Conservation (phyloP, 2,113 vertebrate genomes). For the Mugil cephalus region DNA sequence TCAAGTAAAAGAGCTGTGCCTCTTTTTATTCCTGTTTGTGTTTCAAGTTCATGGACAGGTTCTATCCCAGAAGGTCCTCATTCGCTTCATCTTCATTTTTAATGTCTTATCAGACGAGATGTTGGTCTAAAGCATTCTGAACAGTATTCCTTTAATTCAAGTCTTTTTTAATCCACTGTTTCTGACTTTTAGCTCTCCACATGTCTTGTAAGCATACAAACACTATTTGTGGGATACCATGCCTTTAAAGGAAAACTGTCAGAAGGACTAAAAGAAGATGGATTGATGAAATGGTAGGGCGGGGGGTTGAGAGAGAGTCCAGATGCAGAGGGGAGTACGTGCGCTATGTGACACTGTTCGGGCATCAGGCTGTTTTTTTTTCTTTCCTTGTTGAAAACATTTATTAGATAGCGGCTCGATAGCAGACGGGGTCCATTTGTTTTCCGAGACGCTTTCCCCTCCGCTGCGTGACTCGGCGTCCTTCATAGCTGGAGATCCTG, state of each 20-base stretch:
- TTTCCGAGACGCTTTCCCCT: constrained; percentile 62
- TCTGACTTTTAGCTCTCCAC: neutral
- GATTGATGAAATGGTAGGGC: constrained; percentile 3
- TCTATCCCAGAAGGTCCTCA: neutral
- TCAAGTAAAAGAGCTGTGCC: neutral
- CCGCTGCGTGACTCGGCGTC: constrained; percentile 53
- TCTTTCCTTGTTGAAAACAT: constrained; percentile 56
- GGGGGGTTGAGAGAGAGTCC: constrained; percentile 20
- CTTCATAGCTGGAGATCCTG: constrained; percentile 65
- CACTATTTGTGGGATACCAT: neutral
- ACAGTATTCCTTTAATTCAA: neutral
- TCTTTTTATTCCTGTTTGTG: constrained; percentile 16
- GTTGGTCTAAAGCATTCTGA: constrained; percentile 3
- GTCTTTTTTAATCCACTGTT: neutral
- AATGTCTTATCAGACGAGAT: constrained; percentile 2
- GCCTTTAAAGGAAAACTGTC: constrained; percentile 61
- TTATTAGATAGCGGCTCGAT: constrained; percentile 56
- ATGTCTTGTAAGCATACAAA: neutral
- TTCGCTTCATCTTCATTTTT: constrained; percentile 5
- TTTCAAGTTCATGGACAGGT: constrained; percentile 31
- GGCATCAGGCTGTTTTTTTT: constrained; percentile 24
- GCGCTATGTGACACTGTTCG: constrained; percentile 44
- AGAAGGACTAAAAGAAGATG: constrained; percentile 9
- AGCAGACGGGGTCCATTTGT: constrained; percentile 61
- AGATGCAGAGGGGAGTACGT: constrained; percentile 41